phyloP scores from a whole-genome alignment of 2,888 invertebrate species.

The Tiliacea aurago region DNA sequence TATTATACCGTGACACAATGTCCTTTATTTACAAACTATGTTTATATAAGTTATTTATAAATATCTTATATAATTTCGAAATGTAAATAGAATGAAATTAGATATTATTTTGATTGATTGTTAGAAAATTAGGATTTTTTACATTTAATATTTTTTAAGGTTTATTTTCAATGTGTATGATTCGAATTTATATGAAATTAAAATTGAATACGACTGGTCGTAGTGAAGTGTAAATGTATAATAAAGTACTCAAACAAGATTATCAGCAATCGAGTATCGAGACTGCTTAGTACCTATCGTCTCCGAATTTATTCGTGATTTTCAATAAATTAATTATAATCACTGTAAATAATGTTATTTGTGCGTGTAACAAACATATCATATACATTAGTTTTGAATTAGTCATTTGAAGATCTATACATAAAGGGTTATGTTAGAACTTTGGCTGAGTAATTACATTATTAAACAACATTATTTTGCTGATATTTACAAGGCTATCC shows the following conservation, averaged over 20 bases:
- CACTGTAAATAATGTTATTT: constrained; percentile 60
- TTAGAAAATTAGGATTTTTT: constrained; percentile 29
- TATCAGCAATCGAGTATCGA: constrained; percentile 57
- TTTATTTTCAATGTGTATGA: constrained; percentile 33
- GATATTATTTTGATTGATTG: constrained; percentile 53
- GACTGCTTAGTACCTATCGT: constrained; percentile 64
- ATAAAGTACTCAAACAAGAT: constrained; percentile 52
- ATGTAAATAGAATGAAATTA: constrained; percentile 55
- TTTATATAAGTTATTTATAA: constrained; percentile 50
- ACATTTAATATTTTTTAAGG: constrained; percentile 36
- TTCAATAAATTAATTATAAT: constrained; percentile 56
- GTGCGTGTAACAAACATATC: constrained; percentile 69
- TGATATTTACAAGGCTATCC: neutral
- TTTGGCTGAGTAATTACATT: constrained; percentile 31
- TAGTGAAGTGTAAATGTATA: constrained; percentile 43
- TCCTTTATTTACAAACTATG: constrained; percentile 49
- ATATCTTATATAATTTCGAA: constrained; percentile 52
- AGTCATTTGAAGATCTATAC: constrained; percentile 53
- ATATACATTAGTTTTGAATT: constrained; percentile 55
- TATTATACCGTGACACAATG: constrained; percentile 34
- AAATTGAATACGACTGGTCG: constrained; percentile 41
- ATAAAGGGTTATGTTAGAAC: constrained; percentile 40
- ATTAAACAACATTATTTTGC: constrained; percentile 45
- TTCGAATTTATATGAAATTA: constrained; percentile 51
- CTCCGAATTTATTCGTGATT: constrained; percentile 67